Percentiles rank a stretch among this genome's conserved stretches.
Evolutionary conservation across 2,888 invertebrate genomes (phyloP).

Genomic region (Eupeodes luniger): DNA sequence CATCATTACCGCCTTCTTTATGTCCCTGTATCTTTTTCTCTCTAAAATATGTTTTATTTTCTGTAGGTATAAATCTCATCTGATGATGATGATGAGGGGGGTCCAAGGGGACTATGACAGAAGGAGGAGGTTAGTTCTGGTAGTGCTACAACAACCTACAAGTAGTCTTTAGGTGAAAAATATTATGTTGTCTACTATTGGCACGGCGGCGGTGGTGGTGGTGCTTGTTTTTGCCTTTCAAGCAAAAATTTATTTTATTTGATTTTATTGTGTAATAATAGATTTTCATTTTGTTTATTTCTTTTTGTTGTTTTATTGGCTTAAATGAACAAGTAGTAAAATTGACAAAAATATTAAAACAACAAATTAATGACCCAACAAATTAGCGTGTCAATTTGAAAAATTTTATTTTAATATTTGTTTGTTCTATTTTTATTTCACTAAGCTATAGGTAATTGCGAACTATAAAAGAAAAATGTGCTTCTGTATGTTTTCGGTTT

Average conservation of each 20-base stretch:
- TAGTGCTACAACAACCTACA: slow-evolving; percentile 26
- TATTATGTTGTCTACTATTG: slow-evolving; percentile 1
- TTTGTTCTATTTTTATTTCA: not conserved
- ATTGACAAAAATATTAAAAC: slow-evolving; percentile 4
- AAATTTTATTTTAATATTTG: slow-evolving; percentile 1
- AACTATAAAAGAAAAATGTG: no score
- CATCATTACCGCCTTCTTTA: slow-evolving; percentile 57
- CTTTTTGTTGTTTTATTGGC: not conserved
- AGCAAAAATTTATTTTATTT: slow-evolving; percentile 46
- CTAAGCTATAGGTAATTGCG: not conserved
- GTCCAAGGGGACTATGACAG: not conserved
- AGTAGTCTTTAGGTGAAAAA: slow-evolving; percentile 31
- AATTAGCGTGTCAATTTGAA: slow-evolving; percentile 34
- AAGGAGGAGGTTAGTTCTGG: no score
- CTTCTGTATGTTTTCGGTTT: no score
- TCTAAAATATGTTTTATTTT: not conserved
- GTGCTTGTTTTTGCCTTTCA: slow-evolving; percentile 32
- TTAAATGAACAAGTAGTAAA: not conserved
- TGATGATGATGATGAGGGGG: slow-evolving; percentile 27
- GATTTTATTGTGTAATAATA: slow-evolving; percentile 73
- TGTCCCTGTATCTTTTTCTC: slow-evolving; percentile 19
- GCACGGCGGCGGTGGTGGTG: not conserved
- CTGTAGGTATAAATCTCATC: slow-evolving; percentile 28
- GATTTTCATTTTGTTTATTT: slow-evolving; percentile 54
- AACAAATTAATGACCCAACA: slow-evolving; percentile 15